A percentile compares a stretch with the other conserved stretches of the same genome.
Conservation (phyloP, 2,888 invertebrate genomes). For the Paralinhomoeus sp. region DNA sequence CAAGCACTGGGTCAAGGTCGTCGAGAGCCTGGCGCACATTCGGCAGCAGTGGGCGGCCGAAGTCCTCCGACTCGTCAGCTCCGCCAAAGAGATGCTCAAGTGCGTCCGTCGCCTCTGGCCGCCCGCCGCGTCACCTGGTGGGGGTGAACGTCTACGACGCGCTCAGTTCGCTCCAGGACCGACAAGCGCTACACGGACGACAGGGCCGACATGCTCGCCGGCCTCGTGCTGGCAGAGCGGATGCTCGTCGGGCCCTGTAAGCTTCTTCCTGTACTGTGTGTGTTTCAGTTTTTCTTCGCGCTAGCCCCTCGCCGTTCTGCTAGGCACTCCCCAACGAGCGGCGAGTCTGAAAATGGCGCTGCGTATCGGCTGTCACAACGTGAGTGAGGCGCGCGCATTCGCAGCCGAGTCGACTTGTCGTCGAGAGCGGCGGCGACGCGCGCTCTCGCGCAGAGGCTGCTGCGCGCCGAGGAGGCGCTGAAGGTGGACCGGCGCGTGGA, state of each 20-base stretch:
- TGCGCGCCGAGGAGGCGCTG: conserved; percentile 1
- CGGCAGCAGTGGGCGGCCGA: conserved; percentile 4
- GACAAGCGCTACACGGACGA: conserved; percentile 26
- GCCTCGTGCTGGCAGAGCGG: conserved; percentile 43
- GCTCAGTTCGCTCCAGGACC: no score
- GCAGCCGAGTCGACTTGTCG: conserved; percentile 10
- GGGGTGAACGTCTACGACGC: no score
- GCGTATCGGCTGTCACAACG: no score
- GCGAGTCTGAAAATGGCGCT: no score
- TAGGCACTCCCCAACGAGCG: no score
- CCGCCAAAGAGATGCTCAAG: conserved; percentile 5
- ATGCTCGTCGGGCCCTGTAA: conserved; percentile 29
- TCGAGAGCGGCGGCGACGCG: not conserved
- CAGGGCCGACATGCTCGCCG: conserved; percentile 37
- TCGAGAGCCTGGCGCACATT: conserved; percentile 8
- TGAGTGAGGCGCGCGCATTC: not conserved
- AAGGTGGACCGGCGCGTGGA: not conserved
- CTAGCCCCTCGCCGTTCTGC: no score
- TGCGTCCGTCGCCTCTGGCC: conserved; percentile 6
- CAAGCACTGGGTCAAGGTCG: conserved; percentile 8
- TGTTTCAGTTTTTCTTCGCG: no score
- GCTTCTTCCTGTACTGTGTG: no score
- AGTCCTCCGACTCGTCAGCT: conserved; percentile 8
- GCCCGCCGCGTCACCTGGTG: no score
- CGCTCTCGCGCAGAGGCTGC: not conserved